These are phyloP conservation scores for Pemphredon lugubris DNA, from an alignment of 2,888 invertebrate genomes.

Conservation along the genomic window DNA sequence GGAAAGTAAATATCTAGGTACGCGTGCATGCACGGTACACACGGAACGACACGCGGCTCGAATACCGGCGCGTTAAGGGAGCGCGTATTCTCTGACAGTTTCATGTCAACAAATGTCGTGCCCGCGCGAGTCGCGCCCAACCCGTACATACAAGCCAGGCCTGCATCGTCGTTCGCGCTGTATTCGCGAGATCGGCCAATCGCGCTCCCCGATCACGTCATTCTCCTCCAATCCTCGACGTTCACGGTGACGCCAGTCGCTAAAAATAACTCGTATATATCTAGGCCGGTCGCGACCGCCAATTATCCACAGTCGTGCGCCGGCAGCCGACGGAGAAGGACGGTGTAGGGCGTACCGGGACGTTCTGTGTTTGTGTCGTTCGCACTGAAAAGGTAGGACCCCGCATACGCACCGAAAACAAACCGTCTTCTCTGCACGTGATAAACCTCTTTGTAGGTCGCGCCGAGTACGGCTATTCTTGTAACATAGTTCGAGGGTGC, in stretches of 20 bases:
- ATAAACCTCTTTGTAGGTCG: slow-evolving; percentile 48
- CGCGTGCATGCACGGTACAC: no score
- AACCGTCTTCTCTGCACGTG: slow-evolving; percentile 41
- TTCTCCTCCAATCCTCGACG: slow-evolving; percentile 66
- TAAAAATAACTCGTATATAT: slow-evolving; percentile 79
- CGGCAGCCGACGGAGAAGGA: slow-evolving; percentile 75
- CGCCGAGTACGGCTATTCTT: slow-evolving; percentile 33
- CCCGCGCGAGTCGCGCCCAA: slow-evolving; percentile 63
- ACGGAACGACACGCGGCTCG: slow-evolving; percentile 19
- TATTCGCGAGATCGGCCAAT: slow-evolving; percentile 69
- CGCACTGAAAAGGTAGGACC: slow-evolving; percentile 54
- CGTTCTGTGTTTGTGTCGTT: slow-evolving; percentile 46
- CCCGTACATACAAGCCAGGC: slow-evolving; percentile 52
- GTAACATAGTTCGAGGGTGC: slow-evolving; percentile 35
- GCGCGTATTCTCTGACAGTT: slow-evolving; percentile 73
- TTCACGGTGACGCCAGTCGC: slow-evolving; percentile 72
- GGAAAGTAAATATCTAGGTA: slow-evolving; percentile 18
- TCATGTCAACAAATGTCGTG: slow-evolving; percentile 78
- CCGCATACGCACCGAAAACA: slow-evolving; percentile 25
- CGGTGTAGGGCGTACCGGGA: slow-evolving; percentile 44
- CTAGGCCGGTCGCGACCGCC: slow-evolving; percentile 79
- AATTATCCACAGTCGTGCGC: slow-evolving; percentile 79
- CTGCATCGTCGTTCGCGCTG: slow-evolving; percentile 55
- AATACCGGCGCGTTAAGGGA: slow-evolving; percentile 49
- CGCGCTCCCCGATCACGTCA: slow-evolving; percentile 67